Evolutionary conservation across 2,888 invertebrate genomes (phyloP), one percentile per base, ranked within the genome.

Genomic region (Beris morrisii): DNA sequence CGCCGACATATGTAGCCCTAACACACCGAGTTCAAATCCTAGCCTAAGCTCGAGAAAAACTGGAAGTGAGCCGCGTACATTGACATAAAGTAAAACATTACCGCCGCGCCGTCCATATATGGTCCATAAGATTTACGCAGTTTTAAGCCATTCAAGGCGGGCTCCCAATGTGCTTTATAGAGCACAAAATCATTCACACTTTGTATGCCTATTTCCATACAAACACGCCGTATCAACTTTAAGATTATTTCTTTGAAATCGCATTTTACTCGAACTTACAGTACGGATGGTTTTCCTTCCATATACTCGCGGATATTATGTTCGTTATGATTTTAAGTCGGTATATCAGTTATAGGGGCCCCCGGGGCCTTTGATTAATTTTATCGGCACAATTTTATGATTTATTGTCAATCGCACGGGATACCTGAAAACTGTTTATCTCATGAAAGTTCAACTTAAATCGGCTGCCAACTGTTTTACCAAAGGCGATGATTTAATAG

Each of bases 311-410:
- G 1, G 32, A 50, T 61, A 61, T 50, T 50, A 50, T 61, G 61
- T 32, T 59, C 52, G 11, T 43, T 15, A 38, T 52, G 52, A 52
- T 61, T 50, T 61, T 22, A 22, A 50, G 43, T 38, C 38, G 61
- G 61, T 38, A 61, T 32, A 61, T 61, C 61, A 61, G 50, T 61
- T 61, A 61, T 32, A 59, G 46, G 52, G 11, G 56, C 22, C 52
- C 61, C 61, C 61, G 15, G 52, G 44, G 64, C 45, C 55, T 9
- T 38, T 64, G 64, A 64, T 64, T 64, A 54, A 54, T 64, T 55
- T 54, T 45, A 64, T 64, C 55, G 54, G 64, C 54, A 44, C 54
- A 64, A 45, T 64, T 64, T 64, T 54, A 64, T 64, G 64, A 54
- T 64, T 54, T 64, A 54, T 64, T 52, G 53, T 44, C 63, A 63